A percentile compares a stretch with the other conserved stretches of the same genome.
These are phyloP conservation scores for Euproctis similis DNA, from an alignment of 2,888 invertebrate genomes.

Conservation along the genomic window DNA sequence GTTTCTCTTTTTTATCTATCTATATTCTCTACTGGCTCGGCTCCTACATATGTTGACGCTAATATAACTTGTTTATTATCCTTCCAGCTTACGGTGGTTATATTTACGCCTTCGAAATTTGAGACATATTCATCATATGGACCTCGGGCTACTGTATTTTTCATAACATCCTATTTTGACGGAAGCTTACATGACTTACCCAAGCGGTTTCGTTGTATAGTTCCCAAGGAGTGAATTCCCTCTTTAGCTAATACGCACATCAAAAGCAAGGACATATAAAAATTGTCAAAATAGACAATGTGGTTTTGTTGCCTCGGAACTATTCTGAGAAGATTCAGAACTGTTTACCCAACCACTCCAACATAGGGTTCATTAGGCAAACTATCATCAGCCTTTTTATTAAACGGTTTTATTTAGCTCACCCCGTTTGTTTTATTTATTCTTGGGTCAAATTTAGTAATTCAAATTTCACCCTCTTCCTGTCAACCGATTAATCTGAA, in stretches of 20 bases:
- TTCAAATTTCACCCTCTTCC: too few relatives aligned
- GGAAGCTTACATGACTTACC: conserved; percentile 14
- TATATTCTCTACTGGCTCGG: conserved; percentile 5
- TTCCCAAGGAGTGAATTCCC: conserved; percentile 10
- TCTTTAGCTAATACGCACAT: conserved; percentile 8
- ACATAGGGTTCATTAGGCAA: too few relatives aligned
- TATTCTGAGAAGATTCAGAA: too few relatives aligned
- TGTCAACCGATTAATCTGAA: too few relatives aligned
- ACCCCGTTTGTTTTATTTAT: too few relatives aligned
- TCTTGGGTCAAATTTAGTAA: too few relatives aligned
- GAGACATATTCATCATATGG: conserved; percentile 15
- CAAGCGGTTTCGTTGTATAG: conserved; percentile 15
- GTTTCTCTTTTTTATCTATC: conserved; percentile 7
- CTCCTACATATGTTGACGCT: conserved; percentile 8
- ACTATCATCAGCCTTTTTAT: too few relatives aligned
- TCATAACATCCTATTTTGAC: conserved; percentile 11
- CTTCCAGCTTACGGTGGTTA: conserved; percentile 14
- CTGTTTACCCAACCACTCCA: too few relatives aligned
- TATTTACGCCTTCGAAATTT: conserved; percentile 12
- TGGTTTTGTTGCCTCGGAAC: too few relatives aligned
- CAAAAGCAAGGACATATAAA: conserved; percentile 9
- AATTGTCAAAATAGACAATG: too few relatives aligned
- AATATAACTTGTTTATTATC: conserved; percentile 14
- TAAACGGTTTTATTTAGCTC: too few relatives aligned
- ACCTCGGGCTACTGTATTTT: conserved; percentile 9